Evolutionary conservation across 2,888 invertebrate species (phyloP), one percentile per base, ranked within the genome.

Genomic region (Dolichomitus sp.): DNA sequence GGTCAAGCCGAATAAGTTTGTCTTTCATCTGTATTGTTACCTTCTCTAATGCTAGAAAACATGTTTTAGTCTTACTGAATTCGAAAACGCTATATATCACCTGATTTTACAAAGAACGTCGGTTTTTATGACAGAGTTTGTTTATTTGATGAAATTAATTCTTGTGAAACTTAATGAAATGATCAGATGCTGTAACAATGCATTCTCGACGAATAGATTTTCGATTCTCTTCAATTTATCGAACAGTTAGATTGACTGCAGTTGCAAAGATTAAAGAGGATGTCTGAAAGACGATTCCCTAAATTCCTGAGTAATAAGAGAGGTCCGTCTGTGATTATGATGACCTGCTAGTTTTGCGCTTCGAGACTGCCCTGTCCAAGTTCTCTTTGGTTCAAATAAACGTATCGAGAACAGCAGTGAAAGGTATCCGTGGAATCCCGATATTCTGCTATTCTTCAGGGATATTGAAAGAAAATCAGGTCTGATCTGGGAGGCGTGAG

Each of bases 241-340:
- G 27, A 54, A 33, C 33, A 33, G 33, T 57, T 40, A 57, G 52
- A 30, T 73, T 33, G 48, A 27, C 40, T n/a, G 52, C 37, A 23
- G 11, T 40, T 3, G 12, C 19, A 48, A 73, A 27, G 73, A 73
- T 33, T 37, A 50, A 48, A 50, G 54, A 9, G 59, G 57, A 33
- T 17, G 17, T 27, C n/a, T 17, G 33, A 52, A 40, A 19, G 50
- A 59, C 65, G 33, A 68, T 66, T 52, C 50, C 12, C 45, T 27
- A 66, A 23, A 59, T 42, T 66, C 19, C 30, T 52, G 33, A 74
- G 76, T 76, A 77, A 70, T 59, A 68, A 77, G 61, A 73, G 61
- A 73, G 61, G 77, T 73, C 72, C 68, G 63, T 81, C 37, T 27
- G 73, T 81, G 48, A 81, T 81, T 69, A 77, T 61, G 77, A 59